Evolutionary conservation across 1,140 invertebrate genomes (phyloP).

Genomic region (Drosophila kikkawai): DNA sequence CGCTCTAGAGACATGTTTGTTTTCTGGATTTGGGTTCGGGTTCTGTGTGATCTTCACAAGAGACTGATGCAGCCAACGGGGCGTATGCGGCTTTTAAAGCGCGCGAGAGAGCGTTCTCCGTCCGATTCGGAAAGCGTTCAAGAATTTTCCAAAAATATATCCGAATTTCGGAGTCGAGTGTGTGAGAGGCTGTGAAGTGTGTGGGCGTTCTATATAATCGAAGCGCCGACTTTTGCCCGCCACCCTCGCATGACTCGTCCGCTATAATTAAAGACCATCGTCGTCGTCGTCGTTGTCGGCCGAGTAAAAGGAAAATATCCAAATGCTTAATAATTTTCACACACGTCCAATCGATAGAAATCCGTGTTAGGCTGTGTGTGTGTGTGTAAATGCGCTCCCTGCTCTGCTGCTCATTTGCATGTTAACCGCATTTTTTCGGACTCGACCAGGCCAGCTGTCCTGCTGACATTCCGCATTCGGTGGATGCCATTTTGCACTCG

Average conservation of each 20-base stretch:
- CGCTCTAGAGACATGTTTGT: constrained; percentile 88
- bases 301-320: constrained; percentile 31
- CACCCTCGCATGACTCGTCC: constrained; percentile 68
- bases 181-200: constrained; percentile 51
- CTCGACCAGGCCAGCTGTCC: constrained; percentile 42
- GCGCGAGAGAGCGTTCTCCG: constrained; percentile 54
- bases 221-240: constrained; percentile 52
- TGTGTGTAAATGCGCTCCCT: constrained; percentile 5
- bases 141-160: constrained; percentile 84
- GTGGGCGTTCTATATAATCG: constrained; percentile 58
- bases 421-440: constrained; percentile 62
- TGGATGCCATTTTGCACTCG: constrained; percentile 35
- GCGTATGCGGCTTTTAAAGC: constrained; percentile 80
- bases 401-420: constrained; percentile 40
- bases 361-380: constrained; percentile 1
- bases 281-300: constrained; percentile 28
- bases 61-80: constrained; percentile 76
- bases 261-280: constrained; percentile 74
- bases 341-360: constrained; percentile 34
- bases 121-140: constrained; percentile 47
- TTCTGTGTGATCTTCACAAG: constrained; percentile 73
- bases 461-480: constrained; percentile 35
- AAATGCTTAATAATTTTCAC: constrained; percentile 75
- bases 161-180: constrained; percentile 78
- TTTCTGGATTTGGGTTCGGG: constrained; percentile 59